Conservation (phyloP, 2,888 invertebrate species). For the Carabus problematicus region DNA sequence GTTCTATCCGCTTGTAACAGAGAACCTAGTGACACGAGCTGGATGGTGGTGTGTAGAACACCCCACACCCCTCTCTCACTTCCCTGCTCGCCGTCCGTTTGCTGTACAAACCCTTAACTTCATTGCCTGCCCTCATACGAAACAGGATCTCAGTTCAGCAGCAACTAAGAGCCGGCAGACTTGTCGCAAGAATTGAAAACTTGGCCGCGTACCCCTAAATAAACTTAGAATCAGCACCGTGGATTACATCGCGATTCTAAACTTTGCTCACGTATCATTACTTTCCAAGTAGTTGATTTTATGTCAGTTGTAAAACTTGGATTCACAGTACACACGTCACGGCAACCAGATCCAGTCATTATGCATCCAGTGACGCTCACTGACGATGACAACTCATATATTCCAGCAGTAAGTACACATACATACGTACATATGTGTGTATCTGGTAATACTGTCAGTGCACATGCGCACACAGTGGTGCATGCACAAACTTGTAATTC, state of each 20-base stretch:
- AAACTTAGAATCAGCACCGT: slow-evolving; percentile 44
- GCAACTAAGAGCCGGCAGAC: slow-evolving; percentile 9
- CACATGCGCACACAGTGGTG: no score
- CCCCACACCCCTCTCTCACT: background rate
- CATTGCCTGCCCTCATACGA: background rate
- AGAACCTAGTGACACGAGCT: no score
- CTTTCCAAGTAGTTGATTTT: slow-evolving; percentile 46
- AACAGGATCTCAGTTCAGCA: slow-evolving; percentile 6
- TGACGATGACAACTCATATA: no score
- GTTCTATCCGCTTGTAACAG: no score
- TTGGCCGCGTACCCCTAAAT: slow-evolving; percentile 47
- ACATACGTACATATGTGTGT: background rate
- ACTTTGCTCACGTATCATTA: slow-evolving; percentile 44
- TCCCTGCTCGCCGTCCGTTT: no score
- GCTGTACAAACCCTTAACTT: background rate
- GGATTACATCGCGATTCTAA: slow-evolving; percentile 42
- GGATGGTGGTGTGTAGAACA: background rate
- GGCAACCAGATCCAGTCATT: slow-evolving; percentile 22
- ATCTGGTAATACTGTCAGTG: no score
- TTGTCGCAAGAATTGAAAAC: slow-evolving; percentile 42
- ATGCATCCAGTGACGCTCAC: background rate
- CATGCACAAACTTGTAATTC: no score
- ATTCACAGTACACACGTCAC: slow-evolving; percentile 27
- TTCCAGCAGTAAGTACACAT: background rate
- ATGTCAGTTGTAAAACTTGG: slow-evolving; percentile 46